Conservation (phyloP, 2,113 vertebrate species). For the Forbesichthys papilliferus region DNA sequence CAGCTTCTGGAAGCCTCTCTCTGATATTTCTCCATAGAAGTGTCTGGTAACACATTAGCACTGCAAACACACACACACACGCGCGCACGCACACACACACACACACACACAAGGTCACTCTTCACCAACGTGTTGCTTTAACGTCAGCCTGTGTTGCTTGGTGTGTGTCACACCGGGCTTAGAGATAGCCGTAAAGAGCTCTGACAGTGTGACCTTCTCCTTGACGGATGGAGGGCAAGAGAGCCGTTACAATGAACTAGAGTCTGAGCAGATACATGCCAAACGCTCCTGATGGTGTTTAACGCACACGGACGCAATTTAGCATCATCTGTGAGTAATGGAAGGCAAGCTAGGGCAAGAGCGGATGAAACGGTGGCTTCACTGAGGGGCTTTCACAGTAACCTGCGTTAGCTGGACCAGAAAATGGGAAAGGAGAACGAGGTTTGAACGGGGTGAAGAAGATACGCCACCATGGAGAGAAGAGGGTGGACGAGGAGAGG, state of each 20-base stretch:
- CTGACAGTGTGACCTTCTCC: constrained; percentile 67
- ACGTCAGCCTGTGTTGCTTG: constrained; percentile 18
- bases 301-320: not conserved
- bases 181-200: constrained; percentile 55
- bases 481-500: not conserved
- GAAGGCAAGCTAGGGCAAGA: too few relatives aligned
- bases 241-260: constrained; percentile 47
- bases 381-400: too few relatives aligned
- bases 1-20: constrained; percentile 3
- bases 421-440: not conserved
- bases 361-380: not conserved
- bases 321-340: too few relatives aligned
- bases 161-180: constrained; percentile 38
- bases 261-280: constrained; percentile 21
- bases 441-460: not conserved
- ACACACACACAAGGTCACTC: constrained; percentile 54
- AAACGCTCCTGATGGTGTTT: not conserved
- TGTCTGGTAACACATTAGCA: not conserved
- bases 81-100: not conserved
- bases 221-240: constrained; percentile 61
- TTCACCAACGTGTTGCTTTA: constrained; percentile 38
- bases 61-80: not conserved
- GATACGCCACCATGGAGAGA: not conserved
- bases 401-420: too few relatives aligned
- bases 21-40: not conserved